Percentiles rank a stretch among this genome's conserved stretches.
Evolutionary conservation across 2,888 invertebrate genomes (phyloP).

Genomic region (Lycaena phlaeas): DNA sequence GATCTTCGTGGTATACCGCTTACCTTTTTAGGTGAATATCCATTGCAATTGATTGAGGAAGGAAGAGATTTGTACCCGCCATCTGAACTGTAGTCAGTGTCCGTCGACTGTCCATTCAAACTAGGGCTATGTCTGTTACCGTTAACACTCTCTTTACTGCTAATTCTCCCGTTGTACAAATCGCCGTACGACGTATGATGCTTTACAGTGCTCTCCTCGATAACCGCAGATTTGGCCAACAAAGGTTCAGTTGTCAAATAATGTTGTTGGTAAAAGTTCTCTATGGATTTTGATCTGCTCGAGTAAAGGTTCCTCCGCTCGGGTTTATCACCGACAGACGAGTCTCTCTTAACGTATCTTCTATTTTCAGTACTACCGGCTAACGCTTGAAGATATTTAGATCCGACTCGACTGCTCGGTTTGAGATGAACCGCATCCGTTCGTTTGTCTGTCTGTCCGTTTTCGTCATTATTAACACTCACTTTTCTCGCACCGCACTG

Average conservation of each 20-base stretch:
- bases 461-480: conserved; percentile 42
- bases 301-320: conserved; percentile 44
- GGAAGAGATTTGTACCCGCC: conserved; percentile 69
- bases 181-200: conserved; percentile 66
- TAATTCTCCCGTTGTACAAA: conserved; percentile 54
- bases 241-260: conserved; percentile 37
- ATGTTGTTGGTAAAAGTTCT: conserved; percentile 55
- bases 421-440: conserved; percentile 45
- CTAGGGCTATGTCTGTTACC: conserved; percentile 57
- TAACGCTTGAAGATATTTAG: conserved; percentile 62
- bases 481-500: conserved; percentile 59
- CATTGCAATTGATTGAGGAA: conserved; percentile 59
- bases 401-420: conserved; percentile 61
- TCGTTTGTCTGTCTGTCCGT: conserved; percentile 35
- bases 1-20: conserved; percentile 66
- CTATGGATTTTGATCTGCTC: conserved; percentile 61
- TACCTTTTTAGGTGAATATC: conserved; percentile 50
- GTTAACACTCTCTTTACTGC: conserved; percentile 57
- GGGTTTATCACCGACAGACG: conserved; percentile 49
- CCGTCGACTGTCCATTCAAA: conserved; percentile 58
- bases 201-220: conserved; percentile 48
- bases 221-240: conserved; percentile 36
- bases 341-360: conserved; percentile 52
- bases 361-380: conserved; percentile 41
- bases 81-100: conserved; percentile 67